Percentiles rank a stretch among this genome's conserved stretches.
Evolutionary conservation across 2,797 vertebrate species (phyloP).

Genomic region (Scolopax rusticola): DNA sequence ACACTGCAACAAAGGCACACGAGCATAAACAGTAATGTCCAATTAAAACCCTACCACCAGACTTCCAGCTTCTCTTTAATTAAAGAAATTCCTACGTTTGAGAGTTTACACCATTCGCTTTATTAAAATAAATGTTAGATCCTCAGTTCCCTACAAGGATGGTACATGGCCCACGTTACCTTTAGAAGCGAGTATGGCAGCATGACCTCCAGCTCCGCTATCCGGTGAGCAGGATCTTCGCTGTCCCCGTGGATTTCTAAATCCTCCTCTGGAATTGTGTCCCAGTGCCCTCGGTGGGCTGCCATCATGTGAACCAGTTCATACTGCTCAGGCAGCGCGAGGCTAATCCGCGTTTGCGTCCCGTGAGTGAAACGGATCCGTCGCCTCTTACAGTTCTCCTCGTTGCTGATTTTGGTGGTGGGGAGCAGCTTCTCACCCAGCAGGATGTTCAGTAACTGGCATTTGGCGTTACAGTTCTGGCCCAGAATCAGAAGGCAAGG

Average conservation of each 20-base stretch:
- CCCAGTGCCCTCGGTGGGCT: constrained; percentile 92
- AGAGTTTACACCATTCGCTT: neutral
- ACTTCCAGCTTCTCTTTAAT: neutral
- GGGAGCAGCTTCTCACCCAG: constrained; percentile 92
- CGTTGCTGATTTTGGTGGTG: constrained; percentile 72
- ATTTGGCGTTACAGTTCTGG: constrained; percentile 90
- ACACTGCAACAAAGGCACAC: neutral
- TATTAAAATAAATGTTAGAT: neutral
- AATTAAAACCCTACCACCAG: neutral
- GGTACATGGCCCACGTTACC: constrained; percentile 72
- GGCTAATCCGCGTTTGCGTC: constrained; percentile 86
- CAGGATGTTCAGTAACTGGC: constrained; percentile 90
- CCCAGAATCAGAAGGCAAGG: constrained; percentile 93
- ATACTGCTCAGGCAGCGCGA: constrained; percentile 94
- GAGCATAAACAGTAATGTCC: neutral
- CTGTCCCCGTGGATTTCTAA: constrained; percentile 89
- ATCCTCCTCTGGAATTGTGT: constrained; percentile 93
- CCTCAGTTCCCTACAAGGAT: neutral
- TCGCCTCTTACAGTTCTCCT: constrained; percentile 88
- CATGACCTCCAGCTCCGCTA: constrained; percentile 95
- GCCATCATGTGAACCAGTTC: constrained; percentile 93
- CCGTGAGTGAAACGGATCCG: constrained; percentile 93
- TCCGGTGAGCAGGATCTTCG: constrained; percentile 88
- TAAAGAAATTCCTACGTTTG: neutral
- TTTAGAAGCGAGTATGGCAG: constrained; percentile 91